Evolutionary conservation across 1,140 invertebrate genomes (phyloP), one percentile per base, ranked within the genome.

Genomic region (Agraylea sexmaculata): DNA sequence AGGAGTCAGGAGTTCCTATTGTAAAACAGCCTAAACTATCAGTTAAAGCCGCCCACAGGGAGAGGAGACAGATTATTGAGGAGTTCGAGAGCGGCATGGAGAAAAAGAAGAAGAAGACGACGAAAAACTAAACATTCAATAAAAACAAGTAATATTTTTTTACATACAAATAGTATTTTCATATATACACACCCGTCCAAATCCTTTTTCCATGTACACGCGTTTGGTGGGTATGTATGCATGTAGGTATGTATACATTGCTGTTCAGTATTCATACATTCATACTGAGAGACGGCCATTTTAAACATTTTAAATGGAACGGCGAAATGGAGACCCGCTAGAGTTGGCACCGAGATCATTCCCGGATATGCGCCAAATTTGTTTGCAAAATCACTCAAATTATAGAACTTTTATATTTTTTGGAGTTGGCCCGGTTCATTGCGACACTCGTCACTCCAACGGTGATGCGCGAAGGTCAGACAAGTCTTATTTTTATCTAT

Each of bases 71-170:
- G 59, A 62, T 64, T 6, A 58, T 64, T 3, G 64, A 63, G 39
- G 65, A 68, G 46, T 68, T 59, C 43, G 63, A 66, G 49, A 68
- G 62, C 46, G 65, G 65, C 0, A 34, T 68, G 42, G 58, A 60
- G 3, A 57, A 60, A 0, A 40, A 59, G 0, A 58, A 63, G 39
- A 57, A 50, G 7, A 57, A 55, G 25, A 52, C 55, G n/a, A 58
- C 55, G 31, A 58, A 58, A 22, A 25, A 56, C 18, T n/a, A 17
- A n/a, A 4, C n/a, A 37, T 22, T 20, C 7, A 18, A 25, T 25
- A 25, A 25, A 25, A 25, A 25, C 6, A 25, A 6, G 6, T n/a
- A 25, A 6, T n/a, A 12, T 32, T 7, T 7, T 16, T 32, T 8
- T 6, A 7, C 30, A 12, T 32, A 7, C 6, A 32, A 32, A 32